A percentile compares a stretch with the other conserved stretches of the same genome.
phyloP scores from a whole-genome alignment of 2,888 invertebrate genomes.

The Lissocephala sabroskyi region DNA sequence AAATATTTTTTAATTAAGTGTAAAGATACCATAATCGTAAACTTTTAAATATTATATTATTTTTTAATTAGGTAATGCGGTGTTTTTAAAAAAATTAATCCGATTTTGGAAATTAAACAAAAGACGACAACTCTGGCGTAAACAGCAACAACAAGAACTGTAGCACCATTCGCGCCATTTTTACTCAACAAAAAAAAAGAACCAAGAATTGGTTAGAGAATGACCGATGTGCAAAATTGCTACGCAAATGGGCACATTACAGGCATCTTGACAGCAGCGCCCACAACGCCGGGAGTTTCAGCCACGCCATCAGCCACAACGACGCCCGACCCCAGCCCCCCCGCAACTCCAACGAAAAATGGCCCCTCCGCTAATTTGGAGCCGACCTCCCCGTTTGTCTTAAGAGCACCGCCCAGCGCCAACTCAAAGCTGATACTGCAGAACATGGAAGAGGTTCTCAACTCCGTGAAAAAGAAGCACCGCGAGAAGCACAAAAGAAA shows the following conservation, averaged over 20 bases:
- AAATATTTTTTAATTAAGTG: too few species aligned
- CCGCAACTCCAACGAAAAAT: slow-evolving; percentile 37
- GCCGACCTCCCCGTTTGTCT: slow-evolving; percentile 54
- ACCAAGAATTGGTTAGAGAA: too few species aligned
- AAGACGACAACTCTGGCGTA: too few species aligned
- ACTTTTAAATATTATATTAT: too few species aligned
- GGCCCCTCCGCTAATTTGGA: slow-evolving; percentile 19
- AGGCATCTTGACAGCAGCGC: slow-evolving; percentile 22
- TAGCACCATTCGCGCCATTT: too few species aligned
- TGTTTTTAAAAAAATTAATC: too few species aligned
- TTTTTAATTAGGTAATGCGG: too few species aligned
- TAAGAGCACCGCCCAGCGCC: slow-evolving; percentile 61
- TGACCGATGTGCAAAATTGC: slow-evolving; percentile 60
- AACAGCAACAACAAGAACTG: slow-evolving; percentile 26
- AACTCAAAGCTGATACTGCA: slow-evolving; percentile 68
- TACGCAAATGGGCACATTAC: slow-evolving; percentile 50
- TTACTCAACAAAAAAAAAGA: too few species aligned
- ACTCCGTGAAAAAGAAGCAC: slow-evolving; percentile 70
- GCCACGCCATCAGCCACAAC: slow-evolving; percentile 14
- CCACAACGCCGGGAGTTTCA: slow-evolving; percentile 13
- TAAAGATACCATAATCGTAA: too few species aligned
- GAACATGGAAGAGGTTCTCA: slow-evolving; percentile 71
- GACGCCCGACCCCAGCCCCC: slow-evolving; percentile 6
- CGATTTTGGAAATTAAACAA: too few species aligned
- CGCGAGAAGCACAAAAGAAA: slow-evolving; percentile 69